Conservation (phyloP, 2,797 vertebrate species). For the Coreius guichenoti region DNA sequence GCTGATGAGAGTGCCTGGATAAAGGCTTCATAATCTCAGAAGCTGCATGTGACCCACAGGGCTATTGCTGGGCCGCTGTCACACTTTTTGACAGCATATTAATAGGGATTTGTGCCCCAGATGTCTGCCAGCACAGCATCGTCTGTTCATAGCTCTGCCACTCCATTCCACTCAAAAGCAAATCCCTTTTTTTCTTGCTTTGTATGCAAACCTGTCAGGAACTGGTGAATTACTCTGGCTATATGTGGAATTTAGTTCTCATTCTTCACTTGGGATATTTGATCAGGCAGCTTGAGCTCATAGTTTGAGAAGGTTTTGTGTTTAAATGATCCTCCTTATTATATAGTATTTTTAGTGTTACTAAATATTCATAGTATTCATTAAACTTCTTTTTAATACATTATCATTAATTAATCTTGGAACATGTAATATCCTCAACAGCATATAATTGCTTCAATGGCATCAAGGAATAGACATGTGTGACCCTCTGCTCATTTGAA, state of each 20-base stretch:
- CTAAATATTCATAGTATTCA: not conserved
- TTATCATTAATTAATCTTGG: not conserved
- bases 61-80: slow-evolving; percentile 50
- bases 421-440: not conserved
- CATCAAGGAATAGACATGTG: not conserved
- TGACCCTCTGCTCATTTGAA: not conserved
- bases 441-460: not conserved
- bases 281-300: not conserved
- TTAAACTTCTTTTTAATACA: not conserved
- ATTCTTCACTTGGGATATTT: slow-evolving; percentile 7
- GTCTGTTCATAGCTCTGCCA: slow-evolving; percentile 53
- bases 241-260: slow-evolving; percentile 3
- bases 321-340: not conserved
- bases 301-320: not conserved
- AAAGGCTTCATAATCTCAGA: slow-evolving; percentile 56
- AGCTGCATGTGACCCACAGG: slow-evolving; percentile 59
- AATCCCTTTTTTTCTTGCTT: slow-evolving; percentile 20
- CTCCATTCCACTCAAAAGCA: slow-evolving; percentile 39
- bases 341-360: not conserved
- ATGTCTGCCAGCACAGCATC: slow-evolving; percentile 55
- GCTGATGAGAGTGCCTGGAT: slow-evolving; percentile 54
- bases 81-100: slow-evolving; percentile 62
- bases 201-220: slow-evolving; percentile 26
- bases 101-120: slow-evolving; percentile 68
- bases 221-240: slow-evolving; percentile 4